Conservation (phyloP, 2,113 vertebrate genomes). For the Percina caprodes region DNA sequence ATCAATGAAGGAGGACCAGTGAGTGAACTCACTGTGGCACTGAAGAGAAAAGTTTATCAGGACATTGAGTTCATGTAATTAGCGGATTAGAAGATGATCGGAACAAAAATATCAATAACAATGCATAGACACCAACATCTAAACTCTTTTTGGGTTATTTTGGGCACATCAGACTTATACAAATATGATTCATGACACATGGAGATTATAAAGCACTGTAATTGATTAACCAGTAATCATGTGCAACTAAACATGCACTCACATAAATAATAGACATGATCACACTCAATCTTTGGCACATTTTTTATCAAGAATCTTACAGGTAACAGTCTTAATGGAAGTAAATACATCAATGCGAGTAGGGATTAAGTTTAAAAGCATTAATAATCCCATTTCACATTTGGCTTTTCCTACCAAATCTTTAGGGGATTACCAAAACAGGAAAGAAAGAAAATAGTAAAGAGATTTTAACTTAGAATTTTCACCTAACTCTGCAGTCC, state of each 20-base stretch:
- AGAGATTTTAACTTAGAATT: background rate
- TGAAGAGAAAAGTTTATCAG: slow-evolving; percentile 43
- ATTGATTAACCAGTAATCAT: background rate
- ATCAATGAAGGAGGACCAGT: slow-evolving; percentile 49
- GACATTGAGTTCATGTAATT: slow-evolving; percentile 59
- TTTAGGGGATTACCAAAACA: background rate
- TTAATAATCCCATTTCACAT: too few relatives aligned
- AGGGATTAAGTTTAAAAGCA: background rate
- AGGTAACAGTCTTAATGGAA: background rate
- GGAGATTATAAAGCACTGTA: background rate
- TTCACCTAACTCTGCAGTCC: background rate
- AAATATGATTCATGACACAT: background rate
- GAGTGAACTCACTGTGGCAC: slow-evolving; percentile 36
- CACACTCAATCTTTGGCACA: background rate
- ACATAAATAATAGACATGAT: background rate
- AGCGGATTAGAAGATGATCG: slow-evolving; percentile 33
- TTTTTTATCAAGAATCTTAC: background rate
- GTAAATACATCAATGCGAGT: background rate
- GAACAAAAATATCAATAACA: background rate
- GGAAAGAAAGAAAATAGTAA: background rate
- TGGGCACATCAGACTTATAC: background rate
- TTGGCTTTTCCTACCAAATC: too few relatives aligned
- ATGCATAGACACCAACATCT: background rate
- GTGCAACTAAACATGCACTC: background rate
- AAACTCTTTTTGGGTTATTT: slow-evolving; percentile 13